These are phyloP conservation scores for Amphipyra tragopoginis DNA, from an alignment of 2,888 invertebrate species.

Conservation along the genomic window DNA sequence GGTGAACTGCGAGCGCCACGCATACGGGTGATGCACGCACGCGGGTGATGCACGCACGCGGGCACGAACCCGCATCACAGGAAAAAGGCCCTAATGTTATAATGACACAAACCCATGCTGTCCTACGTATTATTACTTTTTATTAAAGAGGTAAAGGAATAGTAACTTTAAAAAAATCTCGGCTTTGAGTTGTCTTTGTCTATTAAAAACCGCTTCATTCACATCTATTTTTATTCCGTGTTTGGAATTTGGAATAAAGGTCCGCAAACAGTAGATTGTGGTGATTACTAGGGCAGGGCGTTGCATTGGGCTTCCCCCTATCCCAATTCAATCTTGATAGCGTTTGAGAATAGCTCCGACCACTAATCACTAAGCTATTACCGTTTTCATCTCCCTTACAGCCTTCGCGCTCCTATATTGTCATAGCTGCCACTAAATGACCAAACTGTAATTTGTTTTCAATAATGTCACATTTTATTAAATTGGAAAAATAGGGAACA, in stretches of 20 bases:
- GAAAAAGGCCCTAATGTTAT: too few relatives aligned
- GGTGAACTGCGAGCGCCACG: too few relatives aligned
- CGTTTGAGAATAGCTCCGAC: constrained; percentile 35
- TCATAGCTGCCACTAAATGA: constrained; percentile 17
- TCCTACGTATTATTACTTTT: too few relatives aligned
- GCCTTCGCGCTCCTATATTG: constrained; percentile 20
- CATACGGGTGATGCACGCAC: too few relatives aligned
- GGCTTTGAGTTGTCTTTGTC: too few relatives aligned
- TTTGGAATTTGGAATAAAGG: constrained; percentile 8
- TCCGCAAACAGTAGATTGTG: constrained; percentile 15
- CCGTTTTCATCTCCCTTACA: constrained; percentile 39
- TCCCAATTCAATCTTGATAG: constrained; percentile 44
- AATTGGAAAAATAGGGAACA: too few relatives aligned
- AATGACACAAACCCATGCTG: too few relatives aligned
- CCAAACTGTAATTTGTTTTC: constrained; percentile 17
- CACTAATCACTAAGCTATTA: constrained; percentile 47
- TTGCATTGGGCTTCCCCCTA: constrained; percentile 7
- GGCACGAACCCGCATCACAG: too few relatives aligned
- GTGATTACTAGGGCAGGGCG: constrained; percentile 10
- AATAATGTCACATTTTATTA: constrained; percentile 10
- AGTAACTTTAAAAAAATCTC: too few relatives aligned
- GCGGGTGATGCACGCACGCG: too few relatives aligned
- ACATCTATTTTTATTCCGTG: constrained; percentile 2
- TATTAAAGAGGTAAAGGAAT: too few relatives aligned
- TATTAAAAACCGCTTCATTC: background rate